These are phyloP conservation scores for Cataglyphis altisquamis DNA, from an alignment of 2,888 invertebrate genomes.

Conservation along the genomic window DNA sequence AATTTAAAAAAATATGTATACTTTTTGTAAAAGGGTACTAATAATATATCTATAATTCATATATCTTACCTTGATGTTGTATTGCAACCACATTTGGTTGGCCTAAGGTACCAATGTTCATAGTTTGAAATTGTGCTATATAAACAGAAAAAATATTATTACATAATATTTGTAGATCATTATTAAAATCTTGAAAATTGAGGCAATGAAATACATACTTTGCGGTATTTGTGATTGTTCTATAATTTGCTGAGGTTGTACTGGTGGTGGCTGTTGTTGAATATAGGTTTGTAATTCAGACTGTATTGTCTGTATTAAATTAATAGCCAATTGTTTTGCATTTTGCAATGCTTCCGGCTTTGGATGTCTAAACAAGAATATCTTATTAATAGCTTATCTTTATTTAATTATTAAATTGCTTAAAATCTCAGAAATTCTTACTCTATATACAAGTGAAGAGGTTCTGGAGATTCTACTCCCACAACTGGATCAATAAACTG, in stretches of 20 bases:
- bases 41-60: slow-evolving; percentile 28
- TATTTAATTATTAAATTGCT: neutral
- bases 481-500: slow-evolving; percentile 88
- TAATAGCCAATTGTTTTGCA: slow-evolving; percentile 91
- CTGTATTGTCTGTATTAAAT: slow-evolving; percentile 93
- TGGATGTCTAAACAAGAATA: slow-evolving; percentile 88
- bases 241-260: slow-evolving; percentile 85
- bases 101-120: slow-evolving; percentile 84
- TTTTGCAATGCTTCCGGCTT: slow-evolving; percentile 90
- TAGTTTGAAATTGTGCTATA: slow-evolving; percentile 85
- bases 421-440: slow-evolving; percentile 81
- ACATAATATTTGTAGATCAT: slow-evolving; percentile 36
- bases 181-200: slow-evolving; percentile 48
- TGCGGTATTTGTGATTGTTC: slow-evolving; percentile 84
- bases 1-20: slow-evolving; percentile 45
- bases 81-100: slow-evolving; percentile 85
- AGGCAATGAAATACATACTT: slow-evolving; percentile 72
- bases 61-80: slow-evolving; percentile 83
- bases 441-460: slow-evolving; percentile 92
- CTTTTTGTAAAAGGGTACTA: slow-evolving; percentile 22
- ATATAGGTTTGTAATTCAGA: slow-evolving; percentile 87
- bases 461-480: slow-evolving; percentile 90
- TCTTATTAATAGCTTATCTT: slow-evolving; percentile 8
- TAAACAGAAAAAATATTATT: slow-evolving; percentile 53
- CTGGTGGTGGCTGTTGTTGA: slow-evolving; percentile 86